Evolutionary conservation across 2,797 vertebrate species (phyloP), one percentile per base, ranked within the genome.

Genomic region (Gallirallus australis): DNA sequence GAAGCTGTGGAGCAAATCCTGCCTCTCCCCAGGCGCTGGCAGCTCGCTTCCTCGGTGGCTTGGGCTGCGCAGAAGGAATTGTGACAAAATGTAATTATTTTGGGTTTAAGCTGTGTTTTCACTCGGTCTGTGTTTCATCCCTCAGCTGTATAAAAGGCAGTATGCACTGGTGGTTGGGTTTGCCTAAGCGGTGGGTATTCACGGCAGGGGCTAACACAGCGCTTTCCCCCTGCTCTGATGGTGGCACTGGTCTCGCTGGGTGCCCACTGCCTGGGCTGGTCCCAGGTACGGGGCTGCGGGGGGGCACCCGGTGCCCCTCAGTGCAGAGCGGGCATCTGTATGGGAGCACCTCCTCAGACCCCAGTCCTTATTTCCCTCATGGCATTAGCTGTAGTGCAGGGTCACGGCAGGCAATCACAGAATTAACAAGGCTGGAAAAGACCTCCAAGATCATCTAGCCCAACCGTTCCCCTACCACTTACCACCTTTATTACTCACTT

Each of bases 1-100:
- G 97, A 75, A 98, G 97, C 94, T 96, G 92, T 93, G 97, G 97
- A 92, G 97, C 94, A 78, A 97, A 97, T 89, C 98, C 9, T 66
- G 98, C 98, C 50, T 98, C 97, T 57, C 97, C 97, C 33, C 93
- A 78, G 70, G 93, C 37, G 6, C 97, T 98, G 97, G 82, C 93
- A 16, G 96, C 97, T 85, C 5, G n/a, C 57, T 97, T 97, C 94
- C 96, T 98, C 73, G 98, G 98, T 80, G 98, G 96, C 94, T 96
- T 98, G 92, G 97, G 97, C 91, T 97, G 97, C 89, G 94, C 98
- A 81, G 98, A 98, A 96, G 98, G 98, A 90, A 98, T 98, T 79
- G 98, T 98, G 82, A 98, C 97, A 80, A 98, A 98, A 94, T 96
- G 94, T 98, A 98, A 98, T 97, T 96, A 70, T 95, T 91, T 93